Evolutionary conservation across 2,888 invertebrate genomes (phyloP).

Genomic region (Xylota segnis): DNA sequence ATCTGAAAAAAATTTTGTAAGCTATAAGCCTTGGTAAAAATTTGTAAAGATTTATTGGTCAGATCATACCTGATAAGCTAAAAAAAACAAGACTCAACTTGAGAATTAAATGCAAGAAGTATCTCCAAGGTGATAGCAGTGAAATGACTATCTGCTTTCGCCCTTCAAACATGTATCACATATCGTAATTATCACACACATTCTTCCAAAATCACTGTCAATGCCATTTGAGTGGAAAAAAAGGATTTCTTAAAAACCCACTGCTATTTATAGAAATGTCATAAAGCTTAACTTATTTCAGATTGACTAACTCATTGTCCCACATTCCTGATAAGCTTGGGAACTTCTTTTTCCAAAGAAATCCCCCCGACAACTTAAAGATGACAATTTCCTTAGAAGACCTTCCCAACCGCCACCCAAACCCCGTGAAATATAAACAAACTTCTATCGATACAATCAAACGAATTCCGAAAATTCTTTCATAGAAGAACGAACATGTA

Average conservation of each 20-base stretch:
- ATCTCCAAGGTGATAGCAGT: no score
- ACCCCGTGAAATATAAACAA: background rate
- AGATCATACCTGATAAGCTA: no score
- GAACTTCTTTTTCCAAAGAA: background rate
- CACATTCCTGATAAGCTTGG: background rate
- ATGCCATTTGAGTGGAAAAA: background rate
- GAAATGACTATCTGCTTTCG: no score
- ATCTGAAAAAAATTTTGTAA: no score
- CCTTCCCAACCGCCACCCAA: background rate
- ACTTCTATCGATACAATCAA: background rate
- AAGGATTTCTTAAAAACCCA: background rate
- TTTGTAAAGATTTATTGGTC: no score
- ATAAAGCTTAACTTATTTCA: background rate
- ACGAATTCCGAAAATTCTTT: conserved; percentile 4
- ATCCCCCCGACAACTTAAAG: background rate
- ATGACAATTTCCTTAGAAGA: background rate
- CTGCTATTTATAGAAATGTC: conserved; percentile 16
- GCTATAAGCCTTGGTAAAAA: no score
- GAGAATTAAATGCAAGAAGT: no score
- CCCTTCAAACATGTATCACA: background rate
- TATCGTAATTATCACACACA: background rate
- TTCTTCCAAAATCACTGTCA: background rate
- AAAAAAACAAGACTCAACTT: no score
- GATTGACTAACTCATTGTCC: background rate
- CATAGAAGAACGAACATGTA: no score